These are phyloP conservation scores for Noctua janthe DNA, from an alignment of 2,888 invertebrate genomes.

Conservation along the genomic window DNA sequence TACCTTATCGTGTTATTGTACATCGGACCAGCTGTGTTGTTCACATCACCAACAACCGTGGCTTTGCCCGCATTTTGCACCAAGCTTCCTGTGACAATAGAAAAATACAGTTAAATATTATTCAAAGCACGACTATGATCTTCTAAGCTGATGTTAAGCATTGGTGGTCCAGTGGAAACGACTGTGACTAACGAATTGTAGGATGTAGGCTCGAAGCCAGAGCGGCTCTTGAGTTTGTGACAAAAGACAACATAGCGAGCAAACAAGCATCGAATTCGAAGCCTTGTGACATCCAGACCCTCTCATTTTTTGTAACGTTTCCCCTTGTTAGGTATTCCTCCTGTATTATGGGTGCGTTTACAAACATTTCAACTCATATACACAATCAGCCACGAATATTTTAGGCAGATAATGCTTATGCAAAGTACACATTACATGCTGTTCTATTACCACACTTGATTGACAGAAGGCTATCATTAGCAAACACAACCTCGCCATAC, in stretches of 20 bases:
- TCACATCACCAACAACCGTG: constrained; percentile 60
- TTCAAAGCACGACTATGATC: background rate
- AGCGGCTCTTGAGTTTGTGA: background rate
- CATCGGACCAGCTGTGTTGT: constrained; percentile 48
- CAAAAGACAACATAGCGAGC: background rate
- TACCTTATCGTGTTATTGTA: constrained; percentile 59
- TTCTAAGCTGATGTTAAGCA: background rate
- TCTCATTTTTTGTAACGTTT: too few species aligned
- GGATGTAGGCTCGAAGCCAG: background rate
- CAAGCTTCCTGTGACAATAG: constrained; percentile 58
- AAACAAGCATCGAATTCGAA: background rate
- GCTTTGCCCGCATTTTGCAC: constrained; percentile 64
- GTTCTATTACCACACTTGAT: constrained; percentile 18
- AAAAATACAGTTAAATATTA: constrained; percentile 7
- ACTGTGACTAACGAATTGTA: background rate
- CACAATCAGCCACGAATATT: background rate
- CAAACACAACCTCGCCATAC: constrained; percentile 31
- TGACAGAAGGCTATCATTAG: constrained; percentile 29
- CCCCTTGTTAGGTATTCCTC: background rate
- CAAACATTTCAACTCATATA: background rate
- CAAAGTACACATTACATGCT: background rate
- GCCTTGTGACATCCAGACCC: background rate
- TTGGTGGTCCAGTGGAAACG: background rate
- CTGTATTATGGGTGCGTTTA: background rate
- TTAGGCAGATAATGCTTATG: background rate